Evolutionary conservation across 2,113 vertebrate species (phyloP).

Genomic region (Holacanthus passer): DNA sequence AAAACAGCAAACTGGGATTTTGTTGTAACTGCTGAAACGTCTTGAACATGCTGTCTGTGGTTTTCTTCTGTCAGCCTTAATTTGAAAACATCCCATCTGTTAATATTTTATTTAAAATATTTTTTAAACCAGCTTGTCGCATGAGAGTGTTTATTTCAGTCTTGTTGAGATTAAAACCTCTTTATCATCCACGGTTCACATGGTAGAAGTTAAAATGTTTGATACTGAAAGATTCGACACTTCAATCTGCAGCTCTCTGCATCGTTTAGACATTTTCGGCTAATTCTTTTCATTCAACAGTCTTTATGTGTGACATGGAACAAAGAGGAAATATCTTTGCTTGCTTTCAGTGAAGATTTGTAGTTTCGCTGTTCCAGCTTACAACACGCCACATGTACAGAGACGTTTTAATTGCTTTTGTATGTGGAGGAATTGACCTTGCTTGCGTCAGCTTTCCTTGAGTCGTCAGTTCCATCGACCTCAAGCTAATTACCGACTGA

Average conservation of each 20-base stretch:
- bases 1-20: background rate
- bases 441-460: constrained; percentile 39
- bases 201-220: too few species aligned
- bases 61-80: constrained; percentile 24
- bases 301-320: too few species aligned
- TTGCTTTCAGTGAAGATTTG: constrained; percentile 20
- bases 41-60: constrained; percentile 9
- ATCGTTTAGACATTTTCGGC: too few species aligned
- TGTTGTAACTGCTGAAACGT: background rate
- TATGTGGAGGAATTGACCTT: constrained; percentile 41
- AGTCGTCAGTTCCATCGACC: constrained; percentile 40
- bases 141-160: background rate
- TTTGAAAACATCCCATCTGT: background rate
- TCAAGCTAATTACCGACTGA: constrained; percentile 57
- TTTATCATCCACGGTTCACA: too few species aligned
- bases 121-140: background rate
- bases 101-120: background rate
- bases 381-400: constrained; percentile 3
- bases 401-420: constrained; percentile 61
- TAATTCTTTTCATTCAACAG: too few species aligned
- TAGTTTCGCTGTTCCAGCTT: constrained; percentile 23
- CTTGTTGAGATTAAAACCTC: background rate
- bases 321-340: background rate
- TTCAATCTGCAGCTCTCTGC: background rate
- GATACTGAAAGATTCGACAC: too few species aligned